phyloP scores from a whole-genome alignment of 2,888 invertebrate genomes.

The Adelphocoris suturalis region DNA sequence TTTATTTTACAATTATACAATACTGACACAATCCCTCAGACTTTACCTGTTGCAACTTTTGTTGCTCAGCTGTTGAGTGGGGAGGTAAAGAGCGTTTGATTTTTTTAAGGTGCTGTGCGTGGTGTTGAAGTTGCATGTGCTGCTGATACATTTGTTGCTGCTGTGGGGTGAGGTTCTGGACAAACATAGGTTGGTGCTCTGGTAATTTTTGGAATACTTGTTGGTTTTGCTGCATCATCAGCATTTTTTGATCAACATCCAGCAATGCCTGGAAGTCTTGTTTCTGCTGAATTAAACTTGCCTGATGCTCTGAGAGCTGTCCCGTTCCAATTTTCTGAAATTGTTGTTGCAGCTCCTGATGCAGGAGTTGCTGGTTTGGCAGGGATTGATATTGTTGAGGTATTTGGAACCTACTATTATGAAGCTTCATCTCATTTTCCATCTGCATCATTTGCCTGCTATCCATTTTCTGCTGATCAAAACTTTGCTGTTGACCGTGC shows the following conservation, averaged over 20 bases:
- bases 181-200: slow-evolving; percentile 77
- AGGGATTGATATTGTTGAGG: slow-evolving; percentile 69
- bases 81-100: slow-evolving; percentile 78
- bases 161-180: slow-evolving; percentile 83
- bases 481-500: slow-evolving; percentile 69
- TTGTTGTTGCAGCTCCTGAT: slow-evolving; percentile 74
- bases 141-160: slow-evolving; percentile 79
- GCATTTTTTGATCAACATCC: slow-evolving; percentile 78
- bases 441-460: slow-evolving; percentile 70
- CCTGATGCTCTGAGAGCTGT: slow-evolving; percentile 74
- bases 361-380: slow-evolving; percentile 73
- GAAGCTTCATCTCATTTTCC: slow-evolving; percentile 65
- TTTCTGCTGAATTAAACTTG: slow-evolving; percentile 75
- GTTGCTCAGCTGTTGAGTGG: slow-evolving; percentile 73
- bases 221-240: slow-evolving; percentile 79
- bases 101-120: slow-evolving; percentile 79
- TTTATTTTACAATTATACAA: not conserved
- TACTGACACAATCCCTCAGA: slow-evolving; percentile 49
- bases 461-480: slow-evolving; percentile 65
- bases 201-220: slow-evolving; percentile 81
- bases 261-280: slow-evolving; percentile 66
- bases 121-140: slow-evolving; percentile 80
- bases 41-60: slow-evolving; percentile 73
- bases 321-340: slow-evolving; percentile 70
- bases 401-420: slow-evolving; percentile 65